These are phyloP conservation scores for Baccha elongata DNA, from an alignment of 2,888 invertebrate species.

Conservation along the genomic window DNA sequence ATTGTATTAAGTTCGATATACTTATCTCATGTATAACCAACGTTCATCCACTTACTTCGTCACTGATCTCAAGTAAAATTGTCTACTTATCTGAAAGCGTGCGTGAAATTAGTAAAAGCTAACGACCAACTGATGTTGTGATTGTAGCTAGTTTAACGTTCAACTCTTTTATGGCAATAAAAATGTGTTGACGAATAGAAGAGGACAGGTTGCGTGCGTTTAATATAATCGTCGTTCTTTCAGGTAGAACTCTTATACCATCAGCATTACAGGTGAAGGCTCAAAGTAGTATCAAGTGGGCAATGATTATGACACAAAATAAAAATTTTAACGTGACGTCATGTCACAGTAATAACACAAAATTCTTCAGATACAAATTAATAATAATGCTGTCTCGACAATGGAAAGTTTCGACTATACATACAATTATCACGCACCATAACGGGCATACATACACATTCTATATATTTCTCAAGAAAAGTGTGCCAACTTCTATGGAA, in stretches of 20 bases:
- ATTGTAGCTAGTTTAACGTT: slow-evolving; percentile 42
- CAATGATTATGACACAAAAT: background rate
- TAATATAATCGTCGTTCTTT: slow-evolving; percentile 12
- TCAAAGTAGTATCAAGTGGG: background rate
- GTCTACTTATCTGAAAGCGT: slow-evolving; percentile 42
- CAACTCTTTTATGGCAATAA: slow-evolving; percentile 14
- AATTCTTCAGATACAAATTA: background rate
- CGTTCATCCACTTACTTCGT: slow-evolving; percentile 18
- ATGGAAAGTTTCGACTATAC: slow-evolving; percentile 18
- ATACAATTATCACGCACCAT: slow-evolving; percentile 1
- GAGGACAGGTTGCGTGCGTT: slow-evolving; percentile 40
- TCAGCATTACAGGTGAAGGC: slow-evolving; percentile 32
- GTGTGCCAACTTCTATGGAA: slow-evolving; percentile 55
- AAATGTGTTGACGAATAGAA: slow-evolving; percentile 28
- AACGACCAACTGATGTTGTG: slow-evolving; percentile 56
- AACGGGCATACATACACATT: background rate
- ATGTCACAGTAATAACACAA: background rate
- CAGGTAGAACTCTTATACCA: slow-evolving; percentile 4
- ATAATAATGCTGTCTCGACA: slow-evolving; percentile 29
- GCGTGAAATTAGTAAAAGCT: slow-evolving; percentile 58
- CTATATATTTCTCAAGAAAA: slow-evolving; percentile 4
- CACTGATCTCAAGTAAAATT: slow-evolving; percentile 10
- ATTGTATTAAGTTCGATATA: background rate
- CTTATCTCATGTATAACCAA: background rate
- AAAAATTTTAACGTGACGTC: background rate